These are phyloP conservation scores for Pollimyrus isidori DNA, from an alignment of 2,113 vertebrate genomes.

Conservation along the genomic window DNA sequence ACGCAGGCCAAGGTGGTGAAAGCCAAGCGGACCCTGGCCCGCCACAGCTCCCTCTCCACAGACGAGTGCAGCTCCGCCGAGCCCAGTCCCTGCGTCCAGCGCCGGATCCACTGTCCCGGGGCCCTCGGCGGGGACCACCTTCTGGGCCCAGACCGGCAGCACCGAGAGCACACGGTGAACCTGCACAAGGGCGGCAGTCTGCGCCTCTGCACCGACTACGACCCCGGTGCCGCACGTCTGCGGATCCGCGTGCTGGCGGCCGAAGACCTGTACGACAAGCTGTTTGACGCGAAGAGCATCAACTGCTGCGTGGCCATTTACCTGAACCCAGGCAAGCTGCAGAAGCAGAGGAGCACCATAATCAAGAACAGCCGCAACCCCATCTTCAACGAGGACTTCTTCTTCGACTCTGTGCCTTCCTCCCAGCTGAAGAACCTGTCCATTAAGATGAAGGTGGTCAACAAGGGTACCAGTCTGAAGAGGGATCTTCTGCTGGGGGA, in stretches of 20 bases:
- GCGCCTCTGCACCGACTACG: constrained; percentile 75
- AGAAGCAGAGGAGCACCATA: constrained; percentile 94
- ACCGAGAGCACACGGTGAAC: constrained; percentile 70
- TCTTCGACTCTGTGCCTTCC: constrained; percentile 80
- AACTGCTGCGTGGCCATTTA: constrained; percentile 91
- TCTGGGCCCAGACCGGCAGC: constrained; percentile 46
- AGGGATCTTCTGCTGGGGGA: constrained; percentile 87
- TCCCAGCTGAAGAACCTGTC: constrained; percentile 77
- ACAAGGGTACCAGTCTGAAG: constrained; percentile 94
- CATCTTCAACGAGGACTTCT: constrained; percentile 95
- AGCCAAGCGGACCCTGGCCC: constrained; percentile 77
- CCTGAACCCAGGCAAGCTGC: constrained; percentile 88
- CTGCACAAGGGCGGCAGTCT: constrained; percentile 76
- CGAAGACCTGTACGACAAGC: constrained; percentile 79
- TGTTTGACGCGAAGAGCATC: constrained; percentile 78
- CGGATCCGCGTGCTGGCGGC: constrained; percentile 76
- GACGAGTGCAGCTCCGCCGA: constrained; percentile 88
- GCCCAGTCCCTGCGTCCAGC: constrained; percentile 77
- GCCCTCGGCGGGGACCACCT: constrained; percentile 47
- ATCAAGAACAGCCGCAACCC: constrained; percentile 95
- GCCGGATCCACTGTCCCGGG: constrained; percentile 62
- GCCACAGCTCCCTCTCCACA: constrained; percentile 85
- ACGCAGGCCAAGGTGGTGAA: constrained; percentile 88
- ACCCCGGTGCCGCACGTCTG: constrained; percentile 73
- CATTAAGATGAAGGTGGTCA: constrained; percentile 91